phyloP scores from a whole-genome alignment of 1,140 invertebrate genomes.

The Diorhabda elongata region DNA sequence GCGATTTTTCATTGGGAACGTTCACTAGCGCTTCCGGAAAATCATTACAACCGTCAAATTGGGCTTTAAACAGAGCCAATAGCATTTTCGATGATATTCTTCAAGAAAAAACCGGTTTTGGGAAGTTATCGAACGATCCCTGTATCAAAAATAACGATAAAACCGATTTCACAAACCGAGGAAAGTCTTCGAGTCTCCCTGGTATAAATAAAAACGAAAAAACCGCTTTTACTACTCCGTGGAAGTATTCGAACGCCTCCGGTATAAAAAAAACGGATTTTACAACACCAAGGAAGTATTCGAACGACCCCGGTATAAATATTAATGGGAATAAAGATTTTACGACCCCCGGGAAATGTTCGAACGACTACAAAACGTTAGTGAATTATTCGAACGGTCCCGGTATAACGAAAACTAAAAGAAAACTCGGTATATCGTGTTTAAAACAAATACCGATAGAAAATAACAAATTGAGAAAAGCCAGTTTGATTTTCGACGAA shows the following conservation, averaged over 20 bases:
- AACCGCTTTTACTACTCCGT: no score
- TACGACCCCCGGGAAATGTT: background rate
- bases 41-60: constrained; percentile 21
- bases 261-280: no score
- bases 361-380: constrained; percentile 6
- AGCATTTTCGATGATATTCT: constrained; percentile 34
- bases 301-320: no score
- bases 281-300: no score
- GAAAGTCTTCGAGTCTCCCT: no score
- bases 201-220: no score
- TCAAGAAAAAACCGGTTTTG: background rate
- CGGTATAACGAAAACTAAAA: constrained; percentile 14
- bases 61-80: constrained; percentile 31
- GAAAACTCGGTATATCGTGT: constrained; percentile 25
- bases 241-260: no score
- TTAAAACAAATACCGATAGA: constrained; percentile 24
- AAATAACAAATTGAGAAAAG: constrained; percentile 22
- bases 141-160: no score
- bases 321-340: background rate
- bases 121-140: no score
- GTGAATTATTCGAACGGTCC: constrained; percentile 6
- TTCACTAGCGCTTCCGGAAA: constrained; percentile 29
- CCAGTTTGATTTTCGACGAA: constrained; percentile 35
- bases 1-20: no score
- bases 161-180: no score